Evolutionary conservation across 2,113 vertebrate species (phyloP).

Genomic region (Porphyrio hochstetteri): DNA sequence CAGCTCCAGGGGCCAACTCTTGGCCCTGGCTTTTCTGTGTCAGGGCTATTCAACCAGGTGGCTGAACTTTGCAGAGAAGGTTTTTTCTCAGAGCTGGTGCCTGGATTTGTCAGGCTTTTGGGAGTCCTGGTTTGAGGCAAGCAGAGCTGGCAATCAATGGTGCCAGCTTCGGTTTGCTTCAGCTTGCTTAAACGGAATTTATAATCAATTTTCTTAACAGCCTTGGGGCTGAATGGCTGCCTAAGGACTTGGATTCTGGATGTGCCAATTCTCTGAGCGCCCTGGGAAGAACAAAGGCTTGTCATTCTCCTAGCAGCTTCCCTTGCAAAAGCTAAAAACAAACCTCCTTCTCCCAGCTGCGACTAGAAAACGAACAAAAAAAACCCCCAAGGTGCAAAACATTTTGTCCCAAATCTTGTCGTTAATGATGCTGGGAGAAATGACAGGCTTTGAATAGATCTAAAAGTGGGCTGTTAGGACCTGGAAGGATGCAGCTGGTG

Average conservation of each 20-base stretch:
- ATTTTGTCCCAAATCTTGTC: constrained; percentile 28
- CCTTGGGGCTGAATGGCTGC: constrained; percentile 9
- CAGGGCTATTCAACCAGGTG: rapidly evolving
- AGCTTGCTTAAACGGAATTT: constrained; percentile 25
- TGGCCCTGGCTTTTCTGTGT: neutral
- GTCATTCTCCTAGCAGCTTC: constrained; percentile 30
- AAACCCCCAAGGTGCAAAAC: constrained; percentile 26
- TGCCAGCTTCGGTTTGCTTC: neutral
- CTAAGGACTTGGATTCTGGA: constrained; percentile 30
- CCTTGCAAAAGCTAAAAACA: constrained; percentile 15
- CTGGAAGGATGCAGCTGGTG: constrained; percentile 54
- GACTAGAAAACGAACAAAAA: neutral
- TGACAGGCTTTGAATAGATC: constrained; percentile 23
- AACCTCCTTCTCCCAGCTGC: constrained; percentile 50
- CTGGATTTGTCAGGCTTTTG: neutral
- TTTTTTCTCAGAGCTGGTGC: neutral
- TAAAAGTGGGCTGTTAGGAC: constrained; percentile 33
- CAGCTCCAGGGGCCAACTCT: neutral
- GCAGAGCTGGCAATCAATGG: neutral
- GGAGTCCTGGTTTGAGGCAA: neutral
- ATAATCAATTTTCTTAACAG: constrained; percentile 47
- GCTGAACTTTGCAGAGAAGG: neutral
- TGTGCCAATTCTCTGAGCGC: constrained; percentile 1
- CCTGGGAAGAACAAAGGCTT: constrained; percentile 45
- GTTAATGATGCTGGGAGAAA: constrained; percentile 34